Base-by-base conservation (phyloP, 2,888 invertebrate species). In the Ormia ochracea region DNA sequence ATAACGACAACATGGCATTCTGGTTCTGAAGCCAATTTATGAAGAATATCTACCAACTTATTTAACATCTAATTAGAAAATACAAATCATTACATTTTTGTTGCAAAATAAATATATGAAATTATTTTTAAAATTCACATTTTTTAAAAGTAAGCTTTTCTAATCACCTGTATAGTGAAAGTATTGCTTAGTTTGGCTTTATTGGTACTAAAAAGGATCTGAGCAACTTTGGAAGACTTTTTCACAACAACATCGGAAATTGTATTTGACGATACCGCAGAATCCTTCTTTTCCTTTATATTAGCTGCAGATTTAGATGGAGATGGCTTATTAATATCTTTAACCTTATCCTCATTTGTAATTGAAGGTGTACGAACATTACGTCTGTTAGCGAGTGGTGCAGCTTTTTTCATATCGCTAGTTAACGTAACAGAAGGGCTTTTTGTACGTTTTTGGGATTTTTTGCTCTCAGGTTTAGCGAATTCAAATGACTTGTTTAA, bases 21-120 rank as follows among this genome's bases (percentile, higher is more conserved):
- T 66, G 92, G 91, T 84, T 95, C 94, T 79, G 91, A 91, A 78
- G 91, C 91, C 50, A 94, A 89, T 82, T 92, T 91, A 74, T 92
- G 91, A 76, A 97, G 89, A 12, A 93, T 94, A 73, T 93, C 92
- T 65, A 92, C 92, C 79, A 97, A 90, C 88, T 96, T 96, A 84
- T 92, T 92, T 87, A 98, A 91, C 65, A 96, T 92, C 95, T 83
- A 50, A 77, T 12, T n/a, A 50, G 41, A 21, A 21, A 33, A 23
- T 21, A 28, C 28, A 6, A 5, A 2, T 28, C 9, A 28, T 50
- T 9, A 28, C 3, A 7, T 23, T n/a, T 31, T 17, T 4, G 4
- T 52, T 14, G 21, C 23, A n/a, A 58, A 26, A 41, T 17, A 9
- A 23, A 38, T 38, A 43, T 19, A 9, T 43, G 3, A 2, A 21